These are phyloP conservation scores for Dromococcyx pavoninus DNA, from an alignment of 2,797 vertebrate species.

Conservation along the genomic window DNA sequence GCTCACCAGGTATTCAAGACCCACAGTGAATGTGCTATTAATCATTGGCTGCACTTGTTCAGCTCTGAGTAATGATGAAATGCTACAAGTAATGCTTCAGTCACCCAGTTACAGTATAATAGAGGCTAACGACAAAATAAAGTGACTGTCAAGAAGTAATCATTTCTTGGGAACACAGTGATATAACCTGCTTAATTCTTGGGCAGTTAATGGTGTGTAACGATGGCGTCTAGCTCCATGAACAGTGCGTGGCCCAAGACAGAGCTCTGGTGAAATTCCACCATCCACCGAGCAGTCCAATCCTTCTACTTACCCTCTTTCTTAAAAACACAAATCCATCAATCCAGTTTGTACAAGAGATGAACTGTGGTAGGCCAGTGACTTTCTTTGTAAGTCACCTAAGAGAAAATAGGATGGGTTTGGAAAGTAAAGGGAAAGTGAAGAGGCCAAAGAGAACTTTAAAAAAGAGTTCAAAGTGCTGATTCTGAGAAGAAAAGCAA, in stretches of 20 bases:
- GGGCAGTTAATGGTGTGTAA: background rate
- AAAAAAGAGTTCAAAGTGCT: background rate
- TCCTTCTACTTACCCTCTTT: background rate
- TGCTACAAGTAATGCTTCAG: background rate
- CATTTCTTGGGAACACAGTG: background rate
- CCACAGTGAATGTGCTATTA: background rate
- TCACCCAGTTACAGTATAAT: background rate
- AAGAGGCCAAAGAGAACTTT: background rate
- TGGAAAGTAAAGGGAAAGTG: background rate
- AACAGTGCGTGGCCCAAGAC: accelerated
- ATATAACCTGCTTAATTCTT: background rate
- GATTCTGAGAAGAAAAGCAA: background rate
- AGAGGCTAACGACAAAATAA: background rate
- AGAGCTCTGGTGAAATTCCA: background rate
- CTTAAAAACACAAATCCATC: background rate
- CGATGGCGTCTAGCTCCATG: background rate
- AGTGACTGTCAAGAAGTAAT: background rate
- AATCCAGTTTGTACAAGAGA: background rate
- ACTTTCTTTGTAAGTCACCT: background rate
- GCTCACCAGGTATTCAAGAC: background rate
- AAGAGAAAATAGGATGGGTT: background rate
- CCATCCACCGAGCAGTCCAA: background rate
- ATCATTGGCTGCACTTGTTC: background rate
- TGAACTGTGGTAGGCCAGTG: background rate
- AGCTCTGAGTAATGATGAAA: background rate